Percentiles rank a stretch among this genome's conserved stretches.
phyloP scores from a whole-genome alignment of 1,140 invertebrate species.

The Lepidurus arcticus region DNA sequence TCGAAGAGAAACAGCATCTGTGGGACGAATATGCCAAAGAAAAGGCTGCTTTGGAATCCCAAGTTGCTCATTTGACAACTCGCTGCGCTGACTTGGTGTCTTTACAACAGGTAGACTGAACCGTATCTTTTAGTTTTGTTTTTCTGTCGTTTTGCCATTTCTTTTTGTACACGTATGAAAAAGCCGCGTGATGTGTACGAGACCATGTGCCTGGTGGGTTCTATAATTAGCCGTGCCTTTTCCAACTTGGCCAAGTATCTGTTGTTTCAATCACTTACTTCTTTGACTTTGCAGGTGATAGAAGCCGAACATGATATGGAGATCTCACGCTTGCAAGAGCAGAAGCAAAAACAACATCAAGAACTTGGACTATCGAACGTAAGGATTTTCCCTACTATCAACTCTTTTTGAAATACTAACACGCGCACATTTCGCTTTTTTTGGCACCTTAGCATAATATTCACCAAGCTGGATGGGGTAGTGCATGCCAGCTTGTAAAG shows the following conservation, averaged over 20 bases:
- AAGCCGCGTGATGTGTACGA: background rate
- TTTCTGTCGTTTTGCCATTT: background rate
- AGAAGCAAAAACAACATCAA: constrained; percentile 24
- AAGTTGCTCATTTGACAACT: background rate
- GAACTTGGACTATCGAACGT: constrained; percentile 25
- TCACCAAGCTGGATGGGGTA: background rate
- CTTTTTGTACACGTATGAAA: background rate
- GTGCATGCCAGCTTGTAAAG: background rate
- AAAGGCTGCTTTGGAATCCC: background rate
- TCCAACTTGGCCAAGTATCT: background rate
- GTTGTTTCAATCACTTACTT: constrained; percentile 15
- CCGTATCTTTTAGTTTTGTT: background rate
- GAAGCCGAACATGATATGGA: constrained; percentile 36
- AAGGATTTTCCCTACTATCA: background rate
- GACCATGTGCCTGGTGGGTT: constrained; percentile 9
- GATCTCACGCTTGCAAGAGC: constrained; percentile 12
- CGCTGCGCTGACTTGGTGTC: background rate
- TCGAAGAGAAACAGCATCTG: constrained; percentile 2
- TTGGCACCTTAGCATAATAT: background rate
- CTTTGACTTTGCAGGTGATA: constrained; percentile 34
- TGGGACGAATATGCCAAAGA: background rate
- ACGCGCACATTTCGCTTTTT: background rate
- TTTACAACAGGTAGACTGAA: background rate
- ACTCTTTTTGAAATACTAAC: background rate
- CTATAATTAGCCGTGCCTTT: constrained; percentile 10